Conservation (phyloP, 2,888 invertebrate species). For the Chrysodeixis includens region DNA sequence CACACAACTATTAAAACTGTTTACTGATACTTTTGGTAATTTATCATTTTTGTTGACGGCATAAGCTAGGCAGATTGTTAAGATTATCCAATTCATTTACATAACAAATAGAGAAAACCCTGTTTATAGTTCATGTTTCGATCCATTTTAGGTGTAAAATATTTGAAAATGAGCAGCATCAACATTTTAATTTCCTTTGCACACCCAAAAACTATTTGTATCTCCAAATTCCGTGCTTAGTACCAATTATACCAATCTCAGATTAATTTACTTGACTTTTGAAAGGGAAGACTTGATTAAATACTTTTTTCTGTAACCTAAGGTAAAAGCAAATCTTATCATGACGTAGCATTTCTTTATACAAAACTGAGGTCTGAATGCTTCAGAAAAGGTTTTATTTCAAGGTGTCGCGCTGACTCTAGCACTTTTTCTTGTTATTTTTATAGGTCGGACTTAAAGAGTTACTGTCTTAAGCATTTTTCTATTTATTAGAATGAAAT, state of each 20-base stretch:
- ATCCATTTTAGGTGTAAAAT: no score
- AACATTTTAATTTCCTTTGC: no score
- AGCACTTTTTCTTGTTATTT: not conserved
- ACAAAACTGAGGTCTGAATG: not conserved
- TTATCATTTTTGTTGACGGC: not conserved
- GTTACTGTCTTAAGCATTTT: not conserved
- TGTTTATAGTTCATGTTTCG: no score
- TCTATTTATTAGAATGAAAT: not conserved
- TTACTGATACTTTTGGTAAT: not conserved
- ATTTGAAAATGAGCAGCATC: no score
- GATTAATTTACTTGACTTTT: no score
- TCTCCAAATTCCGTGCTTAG: no score
- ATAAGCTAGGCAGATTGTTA: not conserved
- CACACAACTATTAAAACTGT: not conserved
- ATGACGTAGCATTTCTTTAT: not conserved
- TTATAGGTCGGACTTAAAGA: not conserved
- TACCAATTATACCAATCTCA: no score
- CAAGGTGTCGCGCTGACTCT: conserved; percentile 4
- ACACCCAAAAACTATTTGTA: no score
- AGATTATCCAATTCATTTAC: not conserved
- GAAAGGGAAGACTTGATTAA: not conserved
- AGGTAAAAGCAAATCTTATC: not conserved
- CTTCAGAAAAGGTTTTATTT: not conserved
- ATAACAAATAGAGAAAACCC: no score
- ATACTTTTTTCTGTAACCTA: not conserved